Evolutionary conservation across 2,797 vertebrate genomes (phyloP), one percentile per base, ranked within the genome.

Genomic region (Carapus acus): DNA sequence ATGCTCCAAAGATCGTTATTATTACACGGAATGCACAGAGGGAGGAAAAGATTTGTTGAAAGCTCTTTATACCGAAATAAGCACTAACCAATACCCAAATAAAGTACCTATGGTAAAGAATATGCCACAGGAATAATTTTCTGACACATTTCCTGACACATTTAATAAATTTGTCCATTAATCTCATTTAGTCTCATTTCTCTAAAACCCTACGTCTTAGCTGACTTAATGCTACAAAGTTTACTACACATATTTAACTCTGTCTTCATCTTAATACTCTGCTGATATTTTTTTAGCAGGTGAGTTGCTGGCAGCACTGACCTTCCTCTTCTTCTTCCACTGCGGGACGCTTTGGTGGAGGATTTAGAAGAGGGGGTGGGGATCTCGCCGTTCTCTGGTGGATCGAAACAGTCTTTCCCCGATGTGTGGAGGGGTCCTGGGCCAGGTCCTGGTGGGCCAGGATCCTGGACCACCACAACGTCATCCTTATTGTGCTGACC

Each of bases 401-500:
- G 90, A 18, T 87, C 90, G 57, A 89, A 67, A 52, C 89, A 82
- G 21, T 96, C 94, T 82, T 96, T 97, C 65, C 86, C 50, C 6
- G 90, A 85, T 54, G 85, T 74, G 0, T 91, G 86, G 54, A 89
- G 85, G n/a, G 90, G 85, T 4, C 88, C 86, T 0, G 92, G 88
- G 73, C 74, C 77, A 1, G 73, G 39, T 11, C 59, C 74, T n/a
- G 70, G 48, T 6, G 90, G 86, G 13, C 82, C 86, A 2, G 93
- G 85, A 78, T 99, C 96, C 12, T 97, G 95, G 65, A 97, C 92
- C 68, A 98, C 93, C 83, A 96, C 84, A 67, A 98, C 87, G 69
- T 97, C 93, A 54, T 97, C 96, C 73, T 97, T 99, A 74, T 85
- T 94, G 79, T 95, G 94, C 80, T 99, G 96, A 18, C 96, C 96